Evolutionary conservation across 2,797 vertebrate species (phyloP).

Genomic region (Crocodylus rhombifer): DNA sequence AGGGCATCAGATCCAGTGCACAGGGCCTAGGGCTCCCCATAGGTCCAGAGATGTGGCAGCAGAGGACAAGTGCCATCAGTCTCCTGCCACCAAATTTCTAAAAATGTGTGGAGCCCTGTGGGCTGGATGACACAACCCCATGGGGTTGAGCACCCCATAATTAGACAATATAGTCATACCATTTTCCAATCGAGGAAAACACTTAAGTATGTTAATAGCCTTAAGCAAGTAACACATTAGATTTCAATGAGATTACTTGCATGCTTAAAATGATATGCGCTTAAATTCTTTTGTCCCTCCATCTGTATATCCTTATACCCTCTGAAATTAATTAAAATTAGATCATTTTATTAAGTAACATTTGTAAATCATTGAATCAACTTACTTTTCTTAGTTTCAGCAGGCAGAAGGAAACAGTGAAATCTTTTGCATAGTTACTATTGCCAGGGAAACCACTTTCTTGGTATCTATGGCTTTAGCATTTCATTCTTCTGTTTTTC

Average conservation of each 20-base stretch:
- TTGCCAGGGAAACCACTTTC: constrained; percentile 72
- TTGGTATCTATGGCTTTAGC: constrained; percentile 2
- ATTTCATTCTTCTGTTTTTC: not conserved
- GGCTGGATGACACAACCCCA: no score
- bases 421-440: constrained; percentile 64
- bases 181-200: accelerated
- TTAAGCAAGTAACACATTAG: accelerated
- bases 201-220: accelerated
- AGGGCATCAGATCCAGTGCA: no score
- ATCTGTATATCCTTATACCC: accelerated
- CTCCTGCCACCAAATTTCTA: no score
- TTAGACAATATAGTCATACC: not conserved
- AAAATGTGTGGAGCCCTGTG: no score
- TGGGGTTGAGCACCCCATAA: not conserved
- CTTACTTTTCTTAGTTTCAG: not conserved
- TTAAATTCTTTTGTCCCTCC: accelerated
- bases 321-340: not conserved
- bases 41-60: no score
- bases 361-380: not conserved
- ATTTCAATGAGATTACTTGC: accelerated
- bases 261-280: accelerated
- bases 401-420: not conserved
- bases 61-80: no score
- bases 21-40: no score
- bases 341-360: constrained; percentile 1